Evolutionary conservation across 2,113 vertebrate species (phyloP).

Genomic region (Zosterops hypoxanthus): DNA sequence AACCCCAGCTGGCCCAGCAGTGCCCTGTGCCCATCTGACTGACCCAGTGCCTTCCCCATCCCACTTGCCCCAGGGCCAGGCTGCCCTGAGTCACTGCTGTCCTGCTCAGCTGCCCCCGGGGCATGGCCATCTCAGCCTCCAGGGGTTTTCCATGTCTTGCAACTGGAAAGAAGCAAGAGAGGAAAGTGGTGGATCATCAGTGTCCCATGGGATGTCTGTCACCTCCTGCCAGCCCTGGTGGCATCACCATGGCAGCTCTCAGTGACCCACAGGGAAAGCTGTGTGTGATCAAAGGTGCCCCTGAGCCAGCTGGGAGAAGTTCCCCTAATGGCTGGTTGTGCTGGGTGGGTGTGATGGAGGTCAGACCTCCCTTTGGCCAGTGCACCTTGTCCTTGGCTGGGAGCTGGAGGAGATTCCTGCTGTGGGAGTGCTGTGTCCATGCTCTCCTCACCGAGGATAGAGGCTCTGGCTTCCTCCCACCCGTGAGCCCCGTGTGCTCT

Average conservation of each 20-base stretch:
- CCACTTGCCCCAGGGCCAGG: not conserved
- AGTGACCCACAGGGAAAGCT: not conserved
- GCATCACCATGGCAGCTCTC: not conserved
- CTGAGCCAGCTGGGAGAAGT: not conserved
- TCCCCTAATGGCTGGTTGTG: not conserved
- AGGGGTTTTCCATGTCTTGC: not conserved
- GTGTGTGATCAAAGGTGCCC: not conserved
- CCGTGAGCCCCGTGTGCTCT: not conserved
- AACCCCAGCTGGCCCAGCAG: not conserved
- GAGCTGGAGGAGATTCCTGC: not conserved
- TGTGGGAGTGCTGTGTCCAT: not conserved
- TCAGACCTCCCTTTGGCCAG: not conserved
- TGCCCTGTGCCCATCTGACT: not conserved
- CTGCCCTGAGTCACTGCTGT: not conserved
- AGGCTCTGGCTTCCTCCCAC: not conserved
- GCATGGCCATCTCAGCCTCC: not conserved
- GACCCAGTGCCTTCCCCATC: not conserved
- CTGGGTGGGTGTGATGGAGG: not conserved
- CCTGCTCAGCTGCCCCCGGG: too few species aligned
- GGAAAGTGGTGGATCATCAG: not conserved
- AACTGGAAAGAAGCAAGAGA: not conserved
- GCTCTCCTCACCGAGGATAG: not conserved
- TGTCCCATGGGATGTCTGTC: not conserved
- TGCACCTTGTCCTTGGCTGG: not conserved
- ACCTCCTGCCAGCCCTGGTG: not conserved